Base-by-base conservation (phyloP, 2,888 invertebrate genomes). In the Morinoia aosen region DNA sequence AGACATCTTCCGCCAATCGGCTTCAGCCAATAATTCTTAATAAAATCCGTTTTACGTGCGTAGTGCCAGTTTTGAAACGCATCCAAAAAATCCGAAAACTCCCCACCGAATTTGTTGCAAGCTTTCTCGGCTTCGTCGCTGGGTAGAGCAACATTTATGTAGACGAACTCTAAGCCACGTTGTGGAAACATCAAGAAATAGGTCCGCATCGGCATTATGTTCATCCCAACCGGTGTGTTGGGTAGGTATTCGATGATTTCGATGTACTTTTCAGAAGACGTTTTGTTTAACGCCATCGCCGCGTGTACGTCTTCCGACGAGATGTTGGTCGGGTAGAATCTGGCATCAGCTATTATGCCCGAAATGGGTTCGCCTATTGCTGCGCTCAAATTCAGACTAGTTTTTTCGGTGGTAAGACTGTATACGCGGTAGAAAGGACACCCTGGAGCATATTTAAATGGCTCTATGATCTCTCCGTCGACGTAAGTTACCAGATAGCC, bases 331-430 rank as follows among this genome's bases (percentile, higher is more conserved):
- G 90, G 64, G 95, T 90, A 96, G 39, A 96, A 48, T 40, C 94
- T 56, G 57, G 95, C 91, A 57, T 95, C 96, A n/a, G 96, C 96
- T 91, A 96, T 14, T 57, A 58, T 94, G 5, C 96, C 95, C 33
- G 95, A 95, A 19, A 94, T 93, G 48, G 95, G 96, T 40, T 88
- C 8, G 33, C 76, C 88, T n/a, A 40, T n/a, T 39, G 58, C 48
- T 11, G 88, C 48, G 58, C 96, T 95, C 19, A 96, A n/a, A 76
- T n/a, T n/a, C n/a, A 91, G 56, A 0, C 88, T 33, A 33, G 64
- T 91, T 2, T 25, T 48, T 14, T 33, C 14, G 2, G 93, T 88
- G 57, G n/a, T n/a, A n/a, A n/a, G n/a, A n/a, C n/a, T n/a, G n/a
- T n/a, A n/a, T n/a, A n/a, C n/a, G n/a, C n/a, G n/a, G n/a, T n/a